These are phyloP conservation scores for Meriones unguiculatus DNA, from an alignment of 2,113 vertebrate genomes.

Conservation along the genomic window DNA sequence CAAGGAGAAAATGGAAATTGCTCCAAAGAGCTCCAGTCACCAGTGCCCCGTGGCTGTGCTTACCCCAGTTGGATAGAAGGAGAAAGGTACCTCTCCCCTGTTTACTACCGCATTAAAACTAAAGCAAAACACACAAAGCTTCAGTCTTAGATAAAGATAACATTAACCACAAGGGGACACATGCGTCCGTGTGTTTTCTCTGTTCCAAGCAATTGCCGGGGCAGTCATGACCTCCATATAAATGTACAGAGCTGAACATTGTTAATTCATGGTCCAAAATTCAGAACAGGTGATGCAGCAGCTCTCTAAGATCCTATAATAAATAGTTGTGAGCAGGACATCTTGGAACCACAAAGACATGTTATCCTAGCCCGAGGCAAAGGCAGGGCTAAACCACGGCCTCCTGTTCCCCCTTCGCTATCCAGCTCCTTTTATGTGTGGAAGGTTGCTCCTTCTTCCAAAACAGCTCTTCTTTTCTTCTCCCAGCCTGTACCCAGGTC, in stretches of 20 bases:
- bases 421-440: background rate
- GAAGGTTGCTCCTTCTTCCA: background rate
- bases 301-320: background rate
- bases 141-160: background rate
- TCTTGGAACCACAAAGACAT: background rate
- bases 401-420: background rate
- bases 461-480: background rate
- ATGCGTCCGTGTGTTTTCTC: background rate
- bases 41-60: background rate
- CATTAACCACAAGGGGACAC: background rate
- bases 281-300: background rate
- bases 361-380: background rate
- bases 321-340: background rate
- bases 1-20: conserved; percentile 28
- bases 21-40: background rate
- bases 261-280: conserved; percentile 50
- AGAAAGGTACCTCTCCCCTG: background rate
- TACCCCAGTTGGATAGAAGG: background rate
- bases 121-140: background rate
- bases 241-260: background rate
- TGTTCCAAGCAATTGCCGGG: conserved; percentile 31
- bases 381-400: background rate
- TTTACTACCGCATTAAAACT: background rate
- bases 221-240: background rate
- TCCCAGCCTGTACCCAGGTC: background rate